A percentile compares a stretch with the other conserved stretches of the same genome.
These are phyloP conservation scores for Pterocles orientalis DNA, from an alignment of 2,113 vertebrate species.

Conservation along the genomic window DNA sequence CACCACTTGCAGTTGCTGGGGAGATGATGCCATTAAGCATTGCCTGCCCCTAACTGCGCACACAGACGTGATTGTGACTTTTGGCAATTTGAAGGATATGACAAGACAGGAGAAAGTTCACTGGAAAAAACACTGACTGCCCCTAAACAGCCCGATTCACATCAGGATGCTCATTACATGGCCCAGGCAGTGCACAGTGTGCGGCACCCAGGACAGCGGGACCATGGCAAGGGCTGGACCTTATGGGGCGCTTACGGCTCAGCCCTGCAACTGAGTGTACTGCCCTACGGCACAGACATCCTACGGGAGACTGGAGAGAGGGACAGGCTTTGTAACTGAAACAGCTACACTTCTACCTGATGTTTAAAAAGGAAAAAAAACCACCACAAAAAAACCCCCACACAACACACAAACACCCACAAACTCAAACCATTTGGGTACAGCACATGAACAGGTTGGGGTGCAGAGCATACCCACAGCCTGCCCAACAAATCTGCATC, in stretches of 20 bases:
- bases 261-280: not conserved
- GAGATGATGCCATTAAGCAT: not conserved
- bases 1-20: not conserved
- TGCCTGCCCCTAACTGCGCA: not conserved
- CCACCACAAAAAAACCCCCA: too few relatives aligned
- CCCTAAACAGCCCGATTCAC: not conserved
- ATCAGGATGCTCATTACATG: fast-evolving
- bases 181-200: fast-evolving
- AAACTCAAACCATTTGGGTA: not conserved
- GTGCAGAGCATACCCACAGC: not conserved
- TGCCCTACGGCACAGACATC: fast-evolving
- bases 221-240: not conserved
- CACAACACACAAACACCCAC: too few relatives aligned
- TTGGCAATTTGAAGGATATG: fast-evolving
- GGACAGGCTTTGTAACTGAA: not conserved
- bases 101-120: not conserved
- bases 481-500: not conserved
- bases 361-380: not conserved
- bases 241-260: fast-evolving
- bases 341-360: fast-evolving
- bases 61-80: fast-evolving
- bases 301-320: fast-evolving
- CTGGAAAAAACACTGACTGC: not conserved
- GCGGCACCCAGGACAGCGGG: not conserved
- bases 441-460: fast-evolving